Evolutionary conservation across 2,113 vertebrate genomes (phyloP), one percentile per base, ranked within the genome.

Genomic region (Perca schrenkii): DNA sequence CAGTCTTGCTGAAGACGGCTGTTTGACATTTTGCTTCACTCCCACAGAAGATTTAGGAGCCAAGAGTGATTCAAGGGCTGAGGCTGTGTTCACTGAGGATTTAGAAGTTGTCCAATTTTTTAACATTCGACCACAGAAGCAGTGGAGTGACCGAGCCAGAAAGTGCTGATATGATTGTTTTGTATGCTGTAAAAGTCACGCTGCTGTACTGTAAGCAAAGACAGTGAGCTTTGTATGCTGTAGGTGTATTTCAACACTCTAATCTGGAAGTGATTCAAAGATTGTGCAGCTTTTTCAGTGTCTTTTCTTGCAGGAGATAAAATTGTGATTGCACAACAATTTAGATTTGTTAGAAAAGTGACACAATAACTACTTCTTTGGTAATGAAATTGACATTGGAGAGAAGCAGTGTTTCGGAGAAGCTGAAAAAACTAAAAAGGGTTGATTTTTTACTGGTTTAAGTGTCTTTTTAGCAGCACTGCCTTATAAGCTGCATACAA

Each of bases 131-230:
- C n/a, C 22, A 6, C 0, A 1, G 60, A 58, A 4, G n/a, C 43
- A 19, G 49, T n/a, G 50, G 2, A 34, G 52, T 5, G 7, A 25
- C 25, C 0, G 17, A 62, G 34, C 14, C 40, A 14, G 17, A 3
- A 2, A 6, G 57, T 25, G 40, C 21, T 77, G 78, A 85, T 77
- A 72, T 53, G 78, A 77, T 13, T 22, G 61, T 53, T n/a, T 12
- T 3, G 21, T 61, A 11, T 12, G 21, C 1, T 31, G 40, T 49
- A 17, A n/a, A 69, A 11, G 28, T 53, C 25, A 14, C 47, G 28
- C 43, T 72, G 31, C 25, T 49, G 10, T 10, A 13, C 16, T 25
- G 15, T 57, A 4, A 49, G 36, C 8, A 15, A 15, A 22, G 40
- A 25, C 2, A 19, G 21, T 31, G 60, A 53, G 6, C 58, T 47